These are phyloP conservation scores for Sarotherodon lohbergeri DNA, from an alignment of 2,113 vertebrate species.

Conservation along the genomic window DNA sequence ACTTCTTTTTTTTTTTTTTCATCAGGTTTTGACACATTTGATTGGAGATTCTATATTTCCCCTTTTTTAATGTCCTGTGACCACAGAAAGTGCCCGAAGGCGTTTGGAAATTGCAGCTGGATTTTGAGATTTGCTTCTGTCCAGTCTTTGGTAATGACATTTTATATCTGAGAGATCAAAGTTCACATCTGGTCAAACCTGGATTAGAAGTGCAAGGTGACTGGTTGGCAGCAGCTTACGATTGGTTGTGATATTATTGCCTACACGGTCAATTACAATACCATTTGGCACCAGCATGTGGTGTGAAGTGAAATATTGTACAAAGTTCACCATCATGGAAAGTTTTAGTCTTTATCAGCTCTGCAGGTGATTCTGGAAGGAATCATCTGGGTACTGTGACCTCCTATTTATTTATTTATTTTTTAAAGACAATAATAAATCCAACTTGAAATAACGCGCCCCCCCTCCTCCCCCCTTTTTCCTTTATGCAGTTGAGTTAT, in stretches of 20 bases:
- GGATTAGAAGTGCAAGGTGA: not conserved
- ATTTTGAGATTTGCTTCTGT: not conserved
- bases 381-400: not conserved
- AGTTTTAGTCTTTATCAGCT: not conserved
- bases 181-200: not conserved
- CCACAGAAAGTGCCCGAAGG: not conserved
- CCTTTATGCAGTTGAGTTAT: not conserved
- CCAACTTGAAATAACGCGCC: not conserved
- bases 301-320: not conserved
- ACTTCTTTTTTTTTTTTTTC: not conserved
- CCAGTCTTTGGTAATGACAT: not conserved
- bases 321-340: not conserved
- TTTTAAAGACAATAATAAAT: not conserved
- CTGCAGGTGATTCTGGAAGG: not conserved
- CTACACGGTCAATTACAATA: not conserved
- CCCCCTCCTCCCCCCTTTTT: not conserved
- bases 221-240: not conserved
- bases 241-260: not conserved
- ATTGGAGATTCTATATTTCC: not conserved
- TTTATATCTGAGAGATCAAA: not conserved
- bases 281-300: rapidly evolving
- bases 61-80: not conserved
- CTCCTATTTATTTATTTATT: not conserved
- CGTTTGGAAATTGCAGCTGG: not conserved
- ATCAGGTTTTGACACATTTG: not conserved